Base-by-base conservation (phyloP, 2,888 invertebrate species). In the Drosophila prostipennis region DNA sequence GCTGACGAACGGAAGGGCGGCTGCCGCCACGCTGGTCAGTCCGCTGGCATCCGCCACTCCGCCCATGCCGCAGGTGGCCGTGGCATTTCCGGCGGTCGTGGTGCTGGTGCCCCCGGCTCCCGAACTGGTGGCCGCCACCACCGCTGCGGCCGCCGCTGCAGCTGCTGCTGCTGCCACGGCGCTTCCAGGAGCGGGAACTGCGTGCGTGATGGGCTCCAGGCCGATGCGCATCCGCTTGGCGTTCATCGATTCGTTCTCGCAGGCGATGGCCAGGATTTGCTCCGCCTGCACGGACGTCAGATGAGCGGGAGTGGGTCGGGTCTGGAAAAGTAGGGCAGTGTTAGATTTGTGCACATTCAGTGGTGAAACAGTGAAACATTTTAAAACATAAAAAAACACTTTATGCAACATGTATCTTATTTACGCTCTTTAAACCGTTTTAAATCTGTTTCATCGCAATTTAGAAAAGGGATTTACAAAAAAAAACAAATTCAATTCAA, bases 191-290 rank as follows among this genome's bases (percentile, higher is more conserved):
- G 92, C 90, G 48, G 92, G 97, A 94, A 97, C 95, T 55, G 97
- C 96, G 93, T 97, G 97, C 91, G 96, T 96, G 87, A 98, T 96
- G 46, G 98, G 98, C 91, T 98, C 98, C 84, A 98, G 94, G 53
- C 98, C 98, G 90, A 98, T 94, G 79, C 98, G 95, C 98, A 98
- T 98, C 90, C 98, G 95, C 93, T 98, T 98, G 71, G 98, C 98
- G 93, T 98, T 98, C 93, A 98, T 96, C 93, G 97, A 97, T 93
- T 98, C 98, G 92, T 98, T 98, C 93, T 98, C 98, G 92, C 98
- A 98, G 73, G 98, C 98, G 91, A 96, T 96, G 77, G 98, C 98
- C 91, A 98, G 93, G 91, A 98, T 97, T 92, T 98, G 97, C 92
- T 98, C 98, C 56, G 98, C 98, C 92, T 98, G 98, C 79, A 98